Percentiles rank a stretch among this genome's conserved stretches.
These are phyloP conservation scores for Gymnogyps californianus DNA, from an alignment of 2,113 vertebrate species.

Conservation along the genomic window DNA sequence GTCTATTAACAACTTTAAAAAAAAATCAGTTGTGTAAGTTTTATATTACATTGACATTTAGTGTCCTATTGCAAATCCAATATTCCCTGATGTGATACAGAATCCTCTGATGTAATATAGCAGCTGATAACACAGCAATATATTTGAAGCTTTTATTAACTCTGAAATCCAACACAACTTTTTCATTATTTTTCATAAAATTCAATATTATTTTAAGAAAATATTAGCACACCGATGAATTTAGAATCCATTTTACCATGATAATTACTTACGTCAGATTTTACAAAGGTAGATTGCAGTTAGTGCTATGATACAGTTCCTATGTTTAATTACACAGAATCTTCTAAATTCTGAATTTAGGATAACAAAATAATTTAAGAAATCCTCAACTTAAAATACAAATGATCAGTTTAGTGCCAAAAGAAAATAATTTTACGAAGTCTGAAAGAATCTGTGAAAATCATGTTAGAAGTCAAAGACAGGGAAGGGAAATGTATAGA, in stretches of 20 bases:
- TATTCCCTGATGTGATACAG: constrained; percentile 20
- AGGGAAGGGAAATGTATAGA: neutral
- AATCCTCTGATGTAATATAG: constrained; percentile 38
- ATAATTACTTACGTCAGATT: neutral
- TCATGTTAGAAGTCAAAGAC: neutral
- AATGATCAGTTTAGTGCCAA: neutral
- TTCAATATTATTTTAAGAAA: constrained; percentile 30
- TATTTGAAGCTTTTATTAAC: constrained; percentile 19
- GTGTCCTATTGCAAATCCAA: constrained; percentile 16
- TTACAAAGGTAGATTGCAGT: neutral
- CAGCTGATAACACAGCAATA: constrained; percentile 51
- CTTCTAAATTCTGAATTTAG: neutral
- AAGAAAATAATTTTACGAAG: neutral
- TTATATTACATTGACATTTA: neutral
- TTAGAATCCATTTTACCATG: constrained; percentile 19
- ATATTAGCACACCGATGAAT: neutral
- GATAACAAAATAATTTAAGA: neutral
- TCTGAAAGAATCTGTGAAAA: neutral
- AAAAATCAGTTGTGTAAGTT: neutral
- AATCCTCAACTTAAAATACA: neutral
- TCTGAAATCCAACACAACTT: constrained; percentile 20
- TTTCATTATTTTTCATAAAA: constrained; percentile 18
- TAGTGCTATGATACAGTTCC: neutral
- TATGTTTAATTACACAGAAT: neutral
- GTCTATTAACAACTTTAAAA: constrained; percentile 20